Evolutionary conservation across 2,888 invertebrate species (phyloP), one percentile per base, ranked within the genome.

Genomic region (Iphiclides podalirius): DNA sequence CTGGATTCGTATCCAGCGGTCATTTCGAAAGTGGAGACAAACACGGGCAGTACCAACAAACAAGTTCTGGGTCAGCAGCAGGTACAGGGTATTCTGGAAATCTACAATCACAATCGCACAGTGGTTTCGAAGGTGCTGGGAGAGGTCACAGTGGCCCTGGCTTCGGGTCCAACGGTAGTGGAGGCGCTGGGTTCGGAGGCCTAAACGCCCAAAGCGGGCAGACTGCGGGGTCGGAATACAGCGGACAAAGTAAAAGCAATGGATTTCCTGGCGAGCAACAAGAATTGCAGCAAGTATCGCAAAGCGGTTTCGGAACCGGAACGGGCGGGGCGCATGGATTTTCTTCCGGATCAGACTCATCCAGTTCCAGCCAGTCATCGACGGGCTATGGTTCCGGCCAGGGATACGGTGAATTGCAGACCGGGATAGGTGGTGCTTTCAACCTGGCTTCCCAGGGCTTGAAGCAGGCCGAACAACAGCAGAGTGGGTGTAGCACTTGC

Each of bases 381-480:
- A 43, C 38, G n/a, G 41, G 40, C 13, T 34, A 31, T n/a, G 47
- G 31, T 4, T 46, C 36, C 15, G 37, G 51, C 31, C 45, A 54
- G 26, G 53, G 41, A 2, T 26, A 44, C 7, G 44, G 23, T n/a
- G 61, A 66, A 9, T 58, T 62, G 1, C 65, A 70, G 17, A 60
- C 71, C 1, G 66, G 76, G 14, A 57, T 82, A 9, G 63, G 60
- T 6, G 79, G 79, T 11, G 85, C 82, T n/a, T 53, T 82, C 16
- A 60, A 69, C 2, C 61, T 85, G 4, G 81, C 83, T 4, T 64
- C 70, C 1, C 76, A 84, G 53, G 80, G 83, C 1, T 54, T 80
- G 1, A 69, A 79, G 31, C 58, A 75, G 1, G 58, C 73, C 9
- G 50, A 63, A 17, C 55, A 61, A n/a, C 53, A 57, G 2, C 57